A percentile compares a stretch with the other conserved stretches of the same genome.
These are phyloP conservation scores for Galagoides demidoff DNA, from an alignment of 2,797 vertebrate genomes.

Conservation along the genomic window DNA sequence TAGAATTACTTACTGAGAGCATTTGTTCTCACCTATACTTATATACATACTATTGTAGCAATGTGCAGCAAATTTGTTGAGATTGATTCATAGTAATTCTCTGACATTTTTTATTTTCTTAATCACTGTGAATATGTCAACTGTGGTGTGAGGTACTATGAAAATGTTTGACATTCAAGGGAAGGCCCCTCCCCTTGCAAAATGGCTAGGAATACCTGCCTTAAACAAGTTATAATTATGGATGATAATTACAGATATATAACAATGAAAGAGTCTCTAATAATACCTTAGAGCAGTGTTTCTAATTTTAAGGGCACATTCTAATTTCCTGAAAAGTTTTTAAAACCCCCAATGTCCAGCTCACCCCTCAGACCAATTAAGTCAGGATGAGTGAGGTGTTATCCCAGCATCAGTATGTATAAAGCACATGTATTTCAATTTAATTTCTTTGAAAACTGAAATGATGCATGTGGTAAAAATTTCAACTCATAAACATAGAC, in stretches of 20 bases:
- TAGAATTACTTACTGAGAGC: neutral
- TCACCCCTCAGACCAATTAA: neutral
- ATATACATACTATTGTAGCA: neutral
- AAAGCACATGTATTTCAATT: neutral
- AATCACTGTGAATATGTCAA: neutral
- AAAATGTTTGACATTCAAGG: neutral
- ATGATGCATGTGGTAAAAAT: neutral
- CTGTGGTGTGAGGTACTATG: neutral
- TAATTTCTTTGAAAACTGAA: conserved; percentile 43
- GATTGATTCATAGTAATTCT: conserved; percentile 11
- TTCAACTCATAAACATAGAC: neutral
- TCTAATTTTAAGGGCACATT: neutral
- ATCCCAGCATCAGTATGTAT: neutral
- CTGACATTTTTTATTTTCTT: neutral
- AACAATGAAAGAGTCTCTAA: neutral
- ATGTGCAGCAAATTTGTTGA: neutral
- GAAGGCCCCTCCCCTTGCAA: neutral
- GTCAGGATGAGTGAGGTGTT: neutral
- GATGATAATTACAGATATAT: too few species aligned
- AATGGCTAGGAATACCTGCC: neutral
- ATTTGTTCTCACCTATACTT: neutral
- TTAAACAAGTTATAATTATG: neutral
- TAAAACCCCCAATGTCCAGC: neutral
- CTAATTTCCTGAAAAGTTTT: neutral
- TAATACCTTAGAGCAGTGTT: neutral